These are phyloP conservation scores for Bombus haemorrhoidalis DNA, from an alignment of 1,140 invertebrate species.

Conservation along the genomic window DNA sequence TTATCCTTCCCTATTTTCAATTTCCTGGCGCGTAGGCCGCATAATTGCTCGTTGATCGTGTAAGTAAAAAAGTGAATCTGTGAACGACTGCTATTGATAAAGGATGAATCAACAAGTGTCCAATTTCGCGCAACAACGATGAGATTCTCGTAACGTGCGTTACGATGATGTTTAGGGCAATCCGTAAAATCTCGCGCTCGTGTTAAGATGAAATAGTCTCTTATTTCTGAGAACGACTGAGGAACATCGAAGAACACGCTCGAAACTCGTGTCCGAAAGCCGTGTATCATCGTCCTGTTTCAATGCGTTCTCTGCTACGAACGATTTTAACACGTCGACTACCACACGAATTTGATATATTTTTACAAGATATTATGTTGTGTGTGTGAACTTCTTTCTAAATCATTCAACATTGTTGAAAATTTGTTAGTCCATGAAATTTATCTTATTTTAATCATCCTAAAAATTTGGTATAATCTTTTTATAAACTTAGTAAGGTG, in stretches of 20 bases:
- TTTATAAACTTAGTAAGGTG: no score
- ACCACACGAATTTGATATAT: no score
- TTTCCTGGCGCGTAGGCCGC: no score
- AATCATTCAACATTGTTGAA: no score
- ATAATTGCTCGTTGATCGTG: not conserved
- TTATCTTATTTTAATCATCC: no score
- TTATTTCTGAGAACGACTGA: not conserved
- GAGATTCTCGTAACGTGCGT: not conserved
- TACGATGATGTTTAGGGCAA: not conserved
- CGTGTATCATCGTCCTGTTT: no score
- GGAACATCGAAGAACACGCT: not conserved
- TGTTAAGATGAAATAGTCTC: not conserved
- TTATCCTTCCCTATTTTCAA: not conserved
- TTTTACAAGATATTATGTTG: no score
- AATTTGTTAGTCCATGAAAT: no score
- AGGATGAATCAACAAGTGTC: constrained; percentile 25
- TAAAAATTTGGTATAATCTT: no score
- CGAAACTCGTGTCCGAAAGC: not conserved
- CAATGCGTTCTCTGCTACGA: no score
- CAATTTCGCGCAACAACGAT: constrained; percentile 1
- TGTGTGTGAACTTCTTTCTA: no score
- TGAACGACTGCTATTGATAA: not conserved
- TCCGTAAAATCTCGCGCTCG: not conserved
- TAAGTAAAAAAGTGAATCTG: not conserved
- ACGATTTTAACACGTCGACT: no score